Conservation (phyloP, 2,888 invertebrate species). For the Drosophila hamatofila region DNA sequence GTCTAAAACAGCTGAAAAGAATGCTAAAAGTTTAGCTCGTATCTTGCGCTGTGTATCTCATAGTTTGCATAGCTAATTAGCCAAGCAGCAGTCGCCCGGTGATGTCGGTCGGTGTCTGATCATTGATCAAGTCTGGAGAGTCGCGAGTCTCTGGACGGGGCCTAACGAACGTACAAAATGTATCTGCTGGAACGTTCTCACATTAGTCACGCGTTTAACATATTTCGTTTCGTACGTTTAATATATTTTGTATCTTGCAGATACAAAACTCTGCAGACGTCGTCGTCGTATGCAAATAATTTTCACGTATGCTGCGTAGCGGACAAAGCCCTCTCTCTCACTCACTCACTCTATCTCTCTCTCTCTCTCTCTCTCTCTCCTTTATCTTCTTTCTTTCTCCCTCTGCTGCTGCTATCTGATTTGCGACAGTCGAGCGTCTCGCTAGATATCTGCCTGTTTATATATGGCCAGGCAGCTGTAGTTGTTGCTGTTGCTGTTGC, state of each 20-base stretch:
- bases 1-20: constrained; percentile 1
- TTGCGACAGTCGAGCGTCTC: constrained; percentile 74
- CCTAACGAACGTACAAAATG: constrained; percentile 67
- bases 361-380: neutral
- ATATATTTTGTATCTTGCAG: constrained; percentile 70
- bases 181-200: constrained; percentile 76
- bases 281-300: constrained; percentile 70
- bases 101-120: constrained; percentile 55
- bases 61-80: constrained; percentile 82
- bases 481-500: constrained; percentile 22
- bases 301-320: constrained; percentile 76
- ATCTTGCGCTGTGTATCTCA: constrained; percentile 76
- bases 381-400: neutral
- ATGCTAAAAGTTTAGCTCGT: constrained; percentile 60
- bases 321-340: constrained; percentile 6
- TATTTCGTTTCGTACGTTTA: constrained; percentile 78
- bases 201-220: constrained; percentile 82
- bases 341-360: neutral
- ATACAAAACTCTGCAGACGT: constrained; percentile 27
- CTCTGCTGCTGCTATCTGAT: constrained; percentile 67
- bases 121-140: constrained; percentile 64
- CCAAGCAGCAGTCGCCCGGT: constrained; percentile 34
- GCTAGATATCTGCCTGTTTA: constrained; percentile 62
- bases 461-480: constrained; percentile 68
- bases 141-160: neutral